Percentiles rank a stretch among this genome's conserved stretches.
These are phyloP conservation scores for Hypanus sabinus DNA, from an alignment of 2,113 vertebrate species.

Conservation along the genomic window DNA sequence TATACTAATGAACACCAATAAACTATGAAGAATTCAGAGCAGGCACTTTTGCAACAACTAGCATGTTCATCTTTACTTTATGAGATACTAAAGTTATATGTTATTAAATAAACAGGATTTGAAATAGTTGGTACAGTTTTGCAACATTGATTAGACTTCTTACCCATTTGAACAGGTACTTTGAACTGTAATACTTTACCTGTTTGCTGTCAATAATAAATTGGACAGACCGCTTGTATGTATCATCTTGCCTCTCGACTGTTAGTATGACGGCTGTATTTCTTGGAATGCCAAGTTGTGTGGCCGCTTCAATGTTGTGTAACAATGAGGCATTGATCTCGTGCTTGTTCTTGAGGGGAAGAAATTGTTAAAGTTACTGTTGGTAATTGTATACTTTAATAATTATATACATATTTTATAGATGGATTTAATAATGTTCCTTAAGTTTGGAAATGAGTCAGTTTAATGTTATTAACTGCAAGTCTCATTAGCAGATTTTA, in stretches of 20 bases:
- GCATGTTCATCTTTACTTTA: neutral
- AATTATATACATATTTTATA: neutral
- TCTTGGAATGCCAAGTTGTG: conserved; percentile 54
- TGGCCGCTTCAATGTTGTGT: conserved; percentile 55
- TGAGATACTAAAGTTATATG: neutral
- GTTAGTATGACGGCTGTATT: conserved; percentile 47
- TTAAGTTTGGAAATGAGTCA: neutral
- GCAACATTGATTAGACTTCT: too few relatives aligned
- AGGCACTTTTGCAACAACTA: neutral
- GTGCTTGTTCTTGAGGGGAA: conserved; percentile 49
- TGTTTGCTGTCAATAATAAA: conserved; percentile 55
- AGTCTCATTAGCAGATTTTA: neutral
- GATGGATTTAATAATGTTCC: neutral
- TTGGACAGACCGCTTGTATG: conserved; percentile 45
- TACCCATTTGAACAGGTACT: neutral
- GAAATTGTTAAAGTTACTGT: neutral
- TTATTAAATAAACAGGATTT: neutral
- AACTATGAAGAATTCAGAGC: neutral
- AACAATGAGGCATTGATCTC: conserved; percentile 51
- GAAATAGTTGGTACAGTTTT: neutral
- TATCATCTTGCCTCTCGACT: conserved; percentile 43
- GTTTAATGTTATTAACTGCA: neutral
- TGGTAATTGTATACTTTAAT: neutral
- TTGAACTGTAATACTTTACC: conserved; percentile 45
- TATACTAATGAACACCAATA: neutral